phyloP scores from a whole-genome alignment of 1,140 invertebrate species.

The Plodia interpunctella region DNA sequence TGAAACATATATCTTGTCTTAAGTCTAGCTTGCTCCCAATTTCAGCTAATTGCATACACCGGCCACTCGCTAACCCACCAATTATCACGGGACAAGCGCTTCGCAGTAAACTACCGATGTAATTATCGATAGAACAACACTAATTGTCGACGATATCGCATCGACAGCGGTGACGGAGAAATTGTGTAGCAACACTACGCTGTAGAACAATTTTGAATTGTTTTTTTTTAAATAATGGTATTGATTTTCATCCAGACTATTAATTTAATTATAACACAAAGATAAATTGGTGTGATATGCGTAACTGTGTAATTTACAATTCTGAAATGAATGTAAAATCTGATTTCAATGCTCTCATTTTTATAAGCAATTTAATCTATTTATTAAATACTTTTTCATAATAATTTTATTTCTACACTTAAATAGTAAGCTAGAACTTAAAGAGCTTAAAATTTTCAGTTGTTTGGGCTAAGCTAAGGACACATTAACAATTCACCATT shows the following conservation, averaged over 20 bases:
- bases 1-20: not conserved
- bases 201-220: not conserved
- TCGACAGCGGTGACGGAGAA: constrained; percentile 30
- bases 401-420: too few species aligned
- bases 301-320: too few species aligned
- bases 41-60: not conserved
- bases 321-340: too few species aligned
- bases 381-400: too few species aligned
- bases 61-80: not conserved
- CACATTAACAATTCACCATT: too few species aligned
- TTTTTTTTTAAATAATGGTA: not conserved
- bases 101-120: constrained; percentile 36
- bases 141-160: constrained; percentile 44
- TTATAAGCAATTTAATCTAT: too few species aligned
- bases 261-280: not conserved
- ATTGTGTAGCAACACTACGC: constrained; percentile 7
- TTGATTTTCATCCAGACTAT: not conserved
- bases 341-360: too few species aligned
- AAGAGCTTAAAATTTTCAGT: too few species aligned
- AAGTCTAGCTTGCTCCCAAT: not conserved
- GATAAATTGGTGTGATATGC: too few species aligned
- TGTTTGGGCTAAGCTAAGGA: too few species aligned
- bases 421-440: too few species aligned
- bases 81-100: constrained; percentile 14
- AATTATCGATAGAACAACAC: constrained; percentile 59